A percentile compares a stretch with the other conserved stretches of the same genome.
Evolutionary conservation across 2,113 vertebrate genomes (phyloP).

Genomic region (Dicaeum eximium): DNA sequence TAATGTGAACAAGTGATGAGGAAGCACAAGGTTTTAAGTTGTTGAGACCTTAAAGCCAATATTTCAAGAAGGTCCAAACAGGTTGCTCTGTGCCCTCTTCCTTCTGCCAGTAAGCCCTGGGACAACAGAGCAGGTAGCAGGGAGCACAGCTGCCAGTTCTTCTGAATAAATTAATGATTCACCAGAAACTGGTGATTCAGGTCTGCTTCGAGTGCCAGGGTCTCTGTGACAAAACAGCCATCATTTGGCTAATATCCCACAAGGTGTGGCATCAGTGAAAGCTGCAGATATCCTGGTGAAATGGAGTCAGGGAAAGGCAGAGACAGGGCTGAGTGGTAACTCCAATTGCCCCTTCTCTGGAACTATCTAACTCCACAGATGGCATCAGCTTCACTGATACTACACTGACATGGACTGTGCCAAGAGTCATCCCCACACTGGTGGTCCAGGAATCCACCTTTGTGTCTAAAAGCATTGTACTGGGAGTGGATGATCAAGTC

Average conservation of each 20-base stretch:
- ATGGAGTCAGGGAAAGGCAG: neutral
- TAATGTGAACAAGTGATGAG: neutral
- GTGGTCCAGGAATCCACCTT: constrained; percentile 60
- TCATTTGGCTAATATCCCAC: neutral
- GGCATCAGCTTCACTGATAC: constrained; percentile 68
- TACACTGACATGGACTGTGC: constrained; percentile 76
- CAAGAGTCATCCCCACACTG: constrained; percentile 69
- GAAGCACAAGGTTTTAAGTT: neutral
- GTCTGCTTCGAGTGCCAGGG: neutral
- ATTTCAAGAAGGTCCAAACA: neutral
- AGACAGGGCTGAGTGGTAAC: neutral
- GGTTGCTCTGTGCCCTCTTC: neutral
- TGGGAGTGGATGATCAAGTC: constrained; percentile 71
- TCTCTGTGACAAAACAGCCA: neutral
- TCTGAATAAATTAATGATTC: neutral
- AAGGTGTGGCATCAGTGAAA: neutral
- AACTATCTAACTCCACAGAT: constrained; percentile 61
- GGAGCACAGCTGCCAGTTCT: neutral
- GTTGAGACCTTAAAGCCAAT: neutral
- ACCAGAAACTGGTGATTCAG: neutral
- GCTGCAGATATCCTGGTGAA: neutral
- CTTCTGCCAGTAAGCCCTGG: neutral
- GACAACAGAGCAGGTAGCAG: neutral
- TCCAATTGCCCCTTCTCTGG: neutral
- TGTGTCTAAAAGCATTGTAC: constrained; percentile 61